Base-by-base conservation (phyloP, 2,797 vertebrate genomes). In the Gallinago stenura region DNA sequence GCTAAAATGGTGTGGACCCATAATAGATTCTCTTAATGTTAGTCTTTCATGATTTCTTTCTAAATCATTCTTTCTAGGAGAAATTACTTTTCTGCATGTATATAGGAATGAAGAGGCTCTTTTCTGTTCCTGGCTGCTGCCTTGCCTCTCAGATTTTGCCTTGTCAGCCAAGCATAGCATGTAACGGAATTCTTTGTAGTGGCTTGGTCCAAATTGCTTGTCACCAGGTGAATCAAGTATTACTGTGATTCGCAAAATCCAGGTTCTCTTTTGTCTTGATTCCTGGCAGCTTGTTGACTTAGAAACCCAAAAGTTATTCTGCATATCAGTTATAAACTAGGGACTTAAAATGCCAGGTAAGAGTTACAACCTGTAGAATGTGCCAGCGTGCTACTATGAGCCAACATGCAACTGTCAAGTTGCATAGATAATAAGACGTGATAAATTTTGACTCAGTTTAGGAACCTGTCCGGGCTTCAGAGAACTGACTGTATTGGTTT, bases 381-480 rank as follows among this genome's bases (percentile, higher is more conserved):
- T 39, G n/a, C 21, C 62, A 61, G 35, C 1, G 0, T n/a, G 51
- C 37, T 53, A 0, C 61, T 69, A 0, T 30, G 13, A 64, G 37
- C 54, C 39, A 54, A 8, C 33, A 4, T 54, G 54, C 7, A 50
- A 10, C 39, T 77, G 19, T 72, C 41, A 33, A 28, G 41, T 35
- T 89, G 30, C 15, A 6, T 21, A 31, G 56, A 22, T 73, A 69
- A 39, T 56, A 31, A 5, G 7, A 24, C 64, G 17, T 57, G 43
- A 43, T 89, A 54, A 16, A 65, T 70, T 78, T 89, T 35, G 12
- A 48, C 13, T 51, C 19, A 56, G 21, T 22, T 73, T 69, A 30
- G 46, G 12, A 66, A 31, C 77, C 21, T 80, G 3, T 83, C 60
- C 9, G 20, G 26, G 26, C 35, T 82, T 22, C 57, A 60, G 35